Conservation (phyloP, 92 coral and sea anemone species). For the Heteractis magnifica region DNA sequence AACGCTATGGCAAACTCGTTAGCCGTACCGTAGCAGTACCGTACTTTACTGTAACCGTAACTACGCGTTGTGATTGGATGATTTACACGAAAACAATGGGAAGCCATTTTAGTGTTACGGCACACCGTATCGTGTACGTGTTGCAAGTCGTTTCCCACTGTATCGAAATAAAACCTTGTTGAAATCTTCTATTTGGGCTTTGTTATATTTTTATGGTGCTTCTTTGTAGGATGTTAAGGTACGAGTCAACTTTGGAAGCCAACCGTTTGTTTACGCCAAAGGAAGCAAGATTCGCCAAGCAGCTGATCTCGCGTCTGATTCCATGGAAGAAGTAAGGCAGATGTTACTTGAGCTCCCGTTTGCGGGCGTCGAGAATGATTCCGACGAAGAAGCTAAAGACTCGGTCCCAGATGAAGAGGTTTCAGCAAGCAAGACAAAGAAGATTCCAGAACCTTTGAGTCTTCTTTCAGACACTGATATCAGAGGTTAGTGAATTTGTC, state of each 20-base stretch:
- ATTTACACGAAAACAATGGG: too few species aligned
- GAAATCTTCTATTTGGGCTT: too few species aligned
- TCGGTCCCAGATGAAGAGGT: not conserved
- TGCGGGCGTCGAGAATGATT: conserved; percentile 56
- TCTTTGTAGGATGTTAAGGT: conserved; percentile 71
- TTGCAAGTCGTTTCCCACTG: too few species aligned
- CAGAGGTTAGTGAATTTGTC: conserved; percentile 25
- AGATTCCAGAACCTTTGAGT: conserved; percentile 22
- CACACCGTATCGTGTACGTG: too few species aligned
- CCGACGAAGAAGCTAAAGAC: conserved; percentile 5
- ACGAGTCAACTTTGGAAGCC: conserved; percentile 86
- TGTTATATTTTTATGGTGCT: too few species aligned
- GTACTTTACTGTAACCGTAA: too few species aligned
- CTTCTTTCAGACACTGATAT: conserved; percentile 15
- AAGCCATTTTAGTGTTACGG: too few species aligned
- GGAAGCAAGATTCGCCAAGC: conserved; percentile 83
- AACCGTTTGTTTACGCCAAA: conserved; percentile 74
- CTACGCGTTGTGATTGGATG: too few species aligned
- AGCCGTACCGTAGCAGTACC: too few species aligned
- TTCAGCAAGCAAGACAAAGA: not conserved
- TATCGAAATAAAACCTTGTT: too few species aligned
- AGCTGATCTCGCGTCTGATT: conserved; percentile 72
- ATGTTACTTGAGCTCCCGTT: conserved; percentile 75
- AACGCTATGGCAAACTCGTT: too few species aligned
- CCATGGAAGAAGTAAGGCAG: conserved; percentile 73